Percentiles rank a stretch among this genome's conserved stretches.
Conservation (phyloP, 2,797 vertebrate species). For the Gymnopithys bicolor region DNA sequence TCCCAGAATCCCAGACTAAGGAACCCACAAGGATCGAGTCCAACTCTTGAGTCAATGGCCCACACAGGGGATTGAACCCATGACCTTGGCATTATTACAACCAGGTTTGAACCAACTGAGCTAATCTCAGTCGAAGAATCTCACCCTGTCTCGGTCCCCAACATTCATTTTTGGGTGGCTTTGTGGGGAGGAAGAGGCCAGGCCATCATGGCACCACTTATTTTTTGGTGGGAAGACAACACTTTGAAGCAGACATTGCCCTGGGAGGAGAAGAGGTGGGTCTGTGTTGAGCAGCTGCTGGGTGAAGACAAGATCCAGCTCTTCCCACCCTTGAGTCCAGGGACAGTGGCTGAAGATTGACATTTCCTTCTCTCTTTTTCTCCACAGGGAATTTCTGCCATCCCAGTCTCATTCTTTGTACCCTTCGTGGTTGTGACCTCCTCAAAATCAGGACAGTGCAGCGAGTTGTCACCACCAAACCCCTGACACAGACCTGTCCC, state of each 20-base stretch:
- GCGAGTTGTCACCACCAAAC: neutral
- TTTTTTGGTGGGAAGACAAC: neutral
- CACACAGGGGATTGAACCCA: too few species aligned
- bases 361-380: neutral
- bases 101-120: too few species aligned
- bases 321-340: neutral
- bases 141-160: neutral
- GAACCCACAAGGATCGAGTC: too few species aligned
- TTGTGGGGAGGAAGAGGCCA: neutral
- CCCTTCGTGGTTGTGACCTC: neutral
- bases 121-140: neutral
- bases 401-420: neutral
- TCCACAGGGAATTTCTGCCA: neutral
- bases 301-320: neutral
- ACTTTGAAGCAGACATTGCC: neutral
- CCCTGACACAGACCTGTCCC: neutral
- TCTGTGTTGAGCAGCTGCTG: neutral
- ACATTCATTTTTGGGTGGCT: neutral
- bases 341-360: rapidly evolving
- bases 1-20: too few species aligned
- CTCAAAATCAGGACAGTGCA: neutral
- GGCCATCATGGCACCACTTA: neutral
- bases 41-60: too few species aligned
- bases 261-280: neutral
- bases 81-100: too few species aligned